Base-by-base conservation (phyloP, 2,113 vertebrate genomes). In the Ariopsis seemanni region DNA sequence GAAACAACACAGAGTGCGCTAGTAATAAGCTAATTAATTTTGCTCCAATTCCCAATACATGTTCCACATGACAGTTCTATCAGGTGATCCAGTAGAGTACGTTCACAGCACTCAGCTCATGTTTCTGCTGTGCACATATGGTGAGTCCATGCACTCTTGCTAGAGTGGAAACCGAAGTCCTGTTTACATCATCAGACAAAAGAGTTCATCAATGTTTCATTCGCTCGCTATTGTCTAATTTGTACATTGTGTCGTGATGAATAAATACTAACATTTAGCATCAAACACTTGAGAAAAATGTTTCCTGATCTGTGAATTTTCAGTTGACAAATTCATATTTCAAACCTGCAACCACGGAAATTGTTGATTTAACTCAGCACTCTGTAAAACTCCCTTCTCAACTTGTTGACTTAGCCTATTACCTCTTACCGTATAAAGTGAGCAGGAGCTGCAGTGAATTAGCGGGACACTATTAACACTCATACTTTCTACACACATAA, bases 161-260 rank as follows among this genome's bases (percentile, higher is more conserved):
- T 65, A 67, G 42, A 84, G 58, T 88, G 88, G 83, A 91, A 91
- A 91, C 88, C 82, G 10, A 80, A 87, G 86, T 83, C 86, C 85
- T 90, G 89, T 94, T 93, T 93, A 92, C 90, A 60, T 91, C n/a
- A 25, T 69, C 77, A 9, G 84, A 94, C 88, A 93, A 94, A 91
- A 88, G 88, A 89, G 57, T 14, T 90, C 91, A 92, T 93, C 82
- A 89, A 94, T 91, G 87, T 91, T 94, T 94, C 48, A 94, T 90
- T 27, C 67, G 57, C 81, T 87, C 81, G 84, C 82, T 85, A 71
- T 89, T 87, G 87, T 93, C 91, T 89, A 92, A 88, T 92, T 92
- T 89, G 88, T 91, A 82, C 75, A 67, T 53, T 82, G 72, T 92
- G 86, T 89, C 79, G 88, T 81, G 30, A 83, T 57, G 67, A 77